Percentiles rank a stretch among this genome's conserved stretches.
Conservation (phyloP, 92 coral and sea anemone genomes). For the Parazoanthus swiftii region DNA sequence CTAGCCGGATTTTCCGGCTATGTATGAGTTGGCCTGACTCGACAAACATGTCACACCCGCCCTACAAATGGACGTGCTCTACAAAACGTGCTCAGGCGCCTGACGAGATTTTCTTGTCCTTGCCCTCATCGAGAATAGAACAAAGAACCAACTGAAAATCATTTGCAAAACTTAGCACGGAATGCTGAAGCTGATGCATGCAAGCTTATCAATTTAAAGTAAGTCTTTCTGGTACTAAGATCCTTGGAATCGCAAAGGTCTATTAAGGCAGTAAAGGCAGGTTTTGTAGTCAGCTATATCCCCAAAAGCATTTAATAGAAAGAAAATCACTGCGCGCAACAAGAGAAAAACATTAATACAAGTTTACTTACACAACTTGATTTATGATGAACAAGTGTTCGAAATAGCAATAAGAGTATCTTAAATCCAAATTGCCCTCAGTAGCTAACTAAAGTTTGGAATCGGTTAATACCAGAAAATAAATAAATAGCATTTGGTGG, state of each 20-base stretch:
- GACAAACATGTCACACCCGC: not conserved
- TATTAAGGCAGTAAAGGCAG: not conserved
- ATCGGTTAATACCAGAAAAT: not conserved
- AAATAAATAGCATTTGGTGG: not conserved
- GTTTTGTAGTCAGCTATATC: not conserved
- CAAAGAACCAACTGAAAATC: not conserved
- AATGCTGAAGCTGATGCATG: not conserved
- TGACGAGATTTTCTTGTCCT: not conserved
- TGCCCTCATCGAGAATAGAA: not conserved
- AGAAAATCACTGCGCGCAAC: too few species aligned
- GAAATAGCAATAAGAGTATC: too few species aligned
- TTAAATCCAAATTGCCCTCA: too few species aligned
- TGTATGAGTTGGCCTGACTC: slow-evolving; percentile 4
- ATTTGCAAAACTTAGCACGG: not conserved
- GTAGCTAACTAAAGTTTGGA: too few species aligned
- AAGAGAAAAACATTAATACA: too few species aligned
- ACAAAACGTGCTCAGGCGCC: not conserved
- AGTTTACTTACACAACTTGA: too few species aligned
- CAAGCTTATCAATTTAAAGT: not conserved
- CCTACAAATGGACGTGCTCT: not conserved
- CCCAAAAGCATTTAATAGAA: too few species aligned
- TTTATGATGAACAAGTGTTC: too few species aligned
- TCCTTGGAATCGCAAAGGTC: not conserved
- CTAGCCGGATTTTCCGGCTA: slow-evolving; percentile 38
- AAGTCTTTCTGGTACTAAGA: not conserved